Base-by-base conservation (phyloP, 2,888 invertebrate genomes). In the Drosophila parthenogenetica region DNA sequence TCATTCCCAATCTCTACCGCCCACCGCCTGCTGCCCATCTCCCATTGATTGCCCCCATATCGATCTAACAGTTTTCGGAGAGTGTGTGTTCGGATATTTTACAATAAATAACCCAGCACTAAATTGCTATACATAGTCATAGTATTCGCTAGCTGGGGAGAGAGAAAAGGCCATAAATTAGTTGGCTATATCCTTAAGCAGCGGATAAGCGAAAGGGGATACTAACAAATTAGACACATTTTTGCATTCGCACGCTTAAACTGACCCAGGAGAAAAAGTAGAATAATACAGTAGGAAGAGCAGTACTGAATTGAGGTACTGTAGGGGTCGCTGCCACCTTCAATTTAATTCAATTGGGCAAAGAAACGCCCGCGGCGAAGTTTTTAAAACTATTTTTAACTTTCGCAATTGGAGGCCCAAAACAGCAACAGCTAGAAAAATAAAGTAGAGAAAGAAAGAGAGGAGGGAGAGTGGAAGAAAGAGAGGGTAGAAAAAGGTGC, bases 351-450 rank as follows among this genome's bases (percentile, higher is more conserved):
- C 88, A 83, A 83, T 83, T 86, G 74, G 59, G 55, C 53, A 57
- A 54, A 32, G 5, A 43, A 19, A 22, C 62, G 61, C 49, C 62
- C 45, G 58, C 55, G 39, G 60, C 39, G 32, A 63, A 78, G 48
- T 84, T 82, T 81, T 69, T 49, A 73, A 45, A 88, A 84, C 83
- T 84, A 80, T 77, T 88, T 73, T 80, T 75, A 86, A 88, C 80
- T 85, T 82, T 73, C 42, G 67, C 70, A 81, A 81, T 80, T 79
- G 68, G 39, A 48, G 46, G 62, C 32, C 29, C 29, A 54, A 60
- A 49, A 66, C 32, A 19, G 48, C 35, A 35, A 51, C 42, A 53
- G 29, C 43, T 59, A 29, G n/a, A 66, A 50, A 32, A 58, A 62
- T 25, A 62, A 48, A 32, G 43, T 63, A 22, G 16, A 51, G 53